phyloP scores from a whole-genome alignment of 2,113 vertebrate genomes.

The Anoura caudifer region DNA sequence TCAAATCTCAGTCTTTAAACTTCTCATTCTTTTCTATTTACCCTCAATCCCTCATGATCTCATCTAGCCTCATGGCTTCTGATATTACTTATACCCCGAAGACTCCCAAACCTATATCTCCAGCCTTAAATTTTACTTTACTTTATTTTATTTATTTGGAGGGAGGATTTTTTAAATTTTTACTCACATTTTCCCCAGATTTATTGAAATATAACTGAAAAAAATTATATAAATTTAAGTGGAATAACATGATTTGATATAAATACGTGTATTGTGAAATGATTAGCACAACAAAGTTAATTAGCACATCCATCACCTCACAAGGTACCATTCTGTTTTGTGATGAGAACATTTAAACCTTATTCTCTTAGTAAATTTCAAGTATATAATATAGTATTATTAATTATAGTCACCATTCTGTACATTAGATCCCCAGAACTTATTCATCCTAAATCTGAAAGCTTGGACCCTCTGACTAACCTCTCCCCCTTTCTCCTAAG shows the following conservation, averaged over 20 bases:
- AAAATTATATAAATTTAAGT: background rate
- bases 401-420: no score
- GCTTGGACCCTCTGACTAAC: background rate
- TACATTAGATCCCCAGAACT: no score
- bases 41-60: background rate
- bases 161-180: background rate
- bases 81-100: background rate
- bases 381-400: background rate
- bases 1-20: background rate
- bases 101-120: background rate
- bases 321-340: background rate
- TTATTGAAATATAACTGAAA: background rate
- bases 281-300: background rate
- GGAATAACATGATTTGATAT: background rate
- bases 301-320: background rate
- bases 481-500: no score
- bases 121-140: background rate
- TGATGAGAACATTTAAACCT: background rate
- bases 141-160: background rate
- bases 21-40: background rate
- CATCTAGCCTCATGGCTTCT: constrained; percentile 3
- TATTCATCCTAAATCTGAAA: background rate
- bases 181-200: background rate
- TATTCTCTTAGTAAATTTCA: background rate
- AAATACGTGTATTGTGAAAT: background rate